phyloP scores from a whole-genome alignment of 2,888 invertebrate genomes.

The Myathropa florea region DNA sequence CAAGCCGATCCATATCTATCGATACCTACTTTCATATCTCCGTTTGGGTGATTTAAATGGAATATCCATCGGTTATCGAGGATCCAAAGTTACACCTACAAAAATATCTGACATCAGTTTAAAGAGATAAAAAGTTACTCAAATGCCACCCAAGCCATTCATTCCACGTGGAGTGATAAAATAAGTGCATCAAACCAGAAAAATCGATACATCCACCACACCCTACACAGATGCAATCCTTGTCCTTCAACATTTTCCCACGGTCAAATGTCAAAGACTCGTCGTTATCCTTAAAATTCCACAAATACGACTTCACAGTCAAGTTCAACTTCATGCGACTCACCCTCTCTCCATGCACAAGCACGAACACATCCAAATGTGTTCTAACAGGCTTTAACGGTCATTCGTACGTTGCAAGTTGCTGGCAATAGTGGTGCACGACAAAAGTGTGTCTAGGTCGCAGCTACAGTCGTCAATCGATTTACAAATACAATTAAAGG shows the following conservation, averaged over 20 bases:
- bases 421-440: slow-evolving; percentile 8
- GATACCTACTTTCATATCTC: no score
- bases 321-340: slow-evolving; percentile 50
- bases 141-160: background rate
- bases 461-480: slow-evolving; percentile 29
- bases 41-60: no score
- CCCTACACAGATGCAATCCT: background rate
- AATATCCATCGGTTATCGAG: no score
- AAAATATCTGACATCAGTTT: background rate
- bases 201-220: background rate
- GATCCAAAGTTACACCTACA: no score
- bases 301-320: slow-evolving; percentile 41
- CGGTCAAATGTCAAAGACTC: background rate
- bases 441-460: slow-evolving; percentile 53
- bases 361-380: background rate
- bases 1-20: no score
- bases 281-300: slow-evolving; percentile 8
- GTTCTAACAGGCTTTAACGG: slow-evolving; percentile 28
- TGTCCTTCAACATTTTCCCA: background rate
- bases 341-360: background rate
- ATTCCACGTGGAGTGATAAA: background rate
- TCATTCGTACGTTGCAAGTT: background rate
- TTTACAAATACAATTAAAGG: slow-evolving; percentile 25
- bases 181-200: background rate
- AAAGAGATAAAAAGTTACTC: background rate